phyloP scores from a whole-genome alignment of 2,113 vertebrate species.

The Notarius lentiginosus region DNA sequence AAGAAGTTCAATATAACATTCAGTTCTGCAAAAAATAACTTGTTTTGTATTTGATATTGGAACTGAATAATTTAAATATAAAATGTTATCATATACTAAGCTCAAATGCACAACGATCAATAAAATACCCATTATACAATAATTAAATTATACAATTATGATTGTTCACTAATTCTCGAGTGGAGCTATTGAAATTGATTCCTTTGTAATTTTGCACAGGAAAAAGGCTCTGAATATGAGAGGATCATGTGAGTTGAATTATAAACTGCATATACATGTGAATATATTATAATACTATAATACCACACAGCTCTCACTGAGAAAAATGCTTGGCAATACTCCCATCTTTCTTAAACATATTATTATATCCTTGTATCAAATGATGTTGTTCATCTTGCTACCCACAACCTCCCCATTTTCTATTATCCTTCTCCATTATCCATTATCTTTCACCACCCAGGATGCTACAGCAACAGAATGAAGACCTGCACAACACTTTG shows the following conservation, averaged over 20 bases:
- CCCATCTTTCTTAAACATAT: not conserved
- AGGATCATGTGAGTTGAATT: conserved; percentile 67
- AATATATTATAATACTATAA: not conserved
- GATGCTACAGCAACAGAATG: conserved; percentile 67
- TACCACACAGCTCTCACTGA: not conserved
- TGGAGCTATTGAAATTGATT: not conserved
- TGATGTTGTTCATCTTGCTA: not conserved
- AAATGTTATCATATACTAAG: not conserved
- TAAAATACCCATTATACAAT: not conserved
- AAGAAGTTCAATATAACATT: conserved; percentile 22
- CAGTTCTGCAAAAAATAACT: not conserved
- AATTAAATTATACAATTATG: not conserved
- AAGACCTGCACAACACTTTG: conserved; percentile 66
- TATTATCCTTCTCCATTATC: not conserved
- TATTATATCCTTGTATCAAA: not conserved
- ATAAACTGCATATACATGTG: not conserved
- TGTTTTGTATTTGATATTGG: not conserved
- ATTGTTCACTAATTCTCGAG: not conserved
- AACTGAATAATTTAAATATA: not conserved
- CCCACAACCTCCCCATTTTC: not conserved
- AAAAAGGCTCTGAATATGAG: conserved; percentile 58
- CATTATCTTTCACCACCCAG: conserved; percentile 46
- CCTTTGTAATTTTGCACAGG: conserved; percentile 57
- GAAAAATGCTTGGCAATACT: not conserved
- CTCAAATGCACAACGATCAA: not conserved